Evolutionary conservation across 2,113 vertebrate genomes (phyloP), one percentile per base, ranked within the genome.

Genomic region (Zonotrichia leucophrys): DNA sequence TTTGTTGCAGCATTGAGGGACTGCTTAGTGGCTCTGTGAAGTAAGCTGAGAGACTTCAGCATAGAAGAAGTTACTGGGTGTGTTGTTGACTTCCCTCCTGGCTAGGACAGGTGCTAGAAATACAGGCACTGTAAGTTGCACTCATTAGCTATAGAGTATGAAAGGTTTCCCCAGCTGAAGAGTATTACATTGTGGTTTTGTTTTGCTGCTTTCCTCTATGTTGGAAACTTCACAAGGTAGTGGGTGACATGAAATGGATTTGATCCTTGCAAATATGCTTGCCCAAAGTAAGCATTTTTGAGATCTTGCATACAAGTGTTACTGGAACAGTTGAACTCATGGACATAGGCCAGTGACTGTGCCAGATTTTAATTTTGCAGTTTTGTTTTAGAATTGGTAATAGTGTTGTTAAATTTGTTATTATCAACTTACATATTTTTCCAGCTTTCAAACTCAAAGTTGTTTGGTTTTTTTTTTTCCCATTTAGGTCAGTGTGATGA

Each of bases 401-500:
- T 68, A 59, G 44, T 39, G 11, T 47, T 23, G 24, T 52, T 59
- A 80, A 20, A 46, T 77, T 37, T 50, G 3, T 63, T 74, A 11
- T 72, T 72, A 60, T 12, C 3, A 55, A 55, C 24, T 39, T 66
- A 7, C 16, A 2, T 77, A 2, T 90, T 55, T 84, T 87, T 76
- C 59, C 17, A 76, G 7, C 20, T 13, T 80, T 28, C 19, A 42
- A 55, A 55, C 55, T 75, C 18, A 75, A 78, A 82, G 30, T 76
- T 64, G 12, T 21, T 73, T 64, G 20, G 7, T 42, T 63, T 52
- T 16, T 50, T 50, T 31, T n/a, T 82, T 33, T 27, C 7, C 15
- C 27, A 41, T 83, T 94, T 94, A 95, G 98, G 74, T 96, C 62
- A 93, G 60, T 53, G 97, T 98, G 85, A 97, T 98, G 77, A 97